Conservation (phyloP, 2,797 vertebrate genomes). For the Hozukius guyotensis region DNA sequence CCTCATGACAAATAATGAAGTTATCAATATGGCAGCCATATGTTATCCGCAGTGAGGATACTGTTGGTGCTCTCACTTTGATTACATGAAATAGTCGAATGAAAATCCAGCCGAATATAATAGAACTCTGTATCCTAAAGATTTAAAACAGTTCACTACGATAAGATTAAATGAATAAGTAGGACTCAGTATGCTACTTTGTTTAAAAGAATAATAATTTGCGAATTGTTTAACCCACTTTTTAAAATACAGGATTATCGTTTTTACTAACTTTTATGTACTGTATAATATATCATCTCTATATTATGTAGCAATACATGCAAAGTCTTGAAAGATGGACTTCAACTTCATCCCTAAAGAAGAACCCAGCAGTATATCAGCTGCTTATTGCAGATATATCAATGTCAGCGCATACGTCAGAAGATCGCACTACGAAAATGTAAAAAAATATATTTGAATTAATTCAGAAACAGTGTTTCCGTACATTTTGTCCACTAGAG, state of each 20-base stretch:
- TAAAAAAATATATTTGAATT: background rate
- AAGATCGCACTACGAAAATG: background rate
- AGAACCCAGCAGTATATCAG: background rate
- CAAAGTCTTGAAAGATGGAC: background rate
- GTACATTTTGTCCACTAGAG: background rate
- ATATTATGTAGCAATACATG: background rate
- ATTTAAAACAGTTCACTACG: background rate
- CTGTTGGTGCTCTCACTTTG: constrained; percentile 2
- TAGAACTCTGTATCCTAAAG: background rate
- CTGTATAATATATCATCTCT: background rate
- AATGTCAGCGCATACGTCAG: background rate
- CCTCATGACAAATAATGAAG: constrained; percentile 51
- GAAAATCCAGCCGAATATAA: background rate
- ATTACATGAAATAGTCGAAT: background rate
- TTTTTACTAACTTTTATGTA: background rate
- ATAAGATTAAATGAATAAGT: background rate
- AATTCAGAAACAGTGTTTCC: background rate
- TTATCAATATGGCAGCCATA: constrained; percentile 49
- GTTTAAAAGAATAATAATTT: background rate
- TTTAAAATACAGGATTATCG: background rate
- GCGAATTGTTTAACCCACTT: background rate
- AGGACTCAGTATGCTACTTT: background rate
- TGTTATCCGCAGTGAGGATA: constrained; percentile 17
- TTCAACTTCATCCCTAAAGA: background rate
- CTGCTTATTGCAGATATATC: background rate